Evolutionary conservation across 2,797 vertebrate genomes (phyloP).

Genomic region (Prionace glauca): DNA sequence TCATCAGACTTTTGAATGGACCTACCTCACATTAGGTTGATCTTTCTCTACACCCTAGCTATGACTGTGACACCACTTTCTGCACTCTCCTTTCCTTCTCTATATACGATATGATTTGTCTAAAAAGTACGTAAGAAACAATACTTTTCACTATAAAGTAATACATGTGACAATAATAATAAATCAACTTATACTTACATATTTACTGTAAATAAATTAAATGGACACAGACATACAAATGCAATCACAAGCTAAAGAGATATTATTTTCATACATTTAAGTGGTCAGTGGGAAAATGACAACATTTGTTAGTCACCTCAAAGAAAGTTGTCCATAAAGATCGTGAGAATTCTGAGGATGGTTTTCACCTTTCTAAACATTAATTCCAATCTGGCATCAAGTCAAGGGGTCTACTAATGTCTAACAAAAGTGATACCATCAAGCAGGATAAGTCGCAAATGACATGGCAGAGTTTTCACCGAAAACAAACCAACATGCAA

Average conservation of each 20-base stretch:
- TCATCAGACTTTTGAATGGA: too few species aligned
- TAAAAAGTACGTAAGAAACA: too few species aligned
- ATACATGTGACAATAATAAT: too few species aligned
- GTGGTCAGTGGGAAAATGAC: not conserved
- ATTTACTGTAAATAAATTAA: not conserved
- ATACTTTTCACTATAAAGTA: too few species aligned
- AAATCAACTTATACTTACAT: too few species aligned
- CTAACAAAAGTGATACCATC: not conserved
- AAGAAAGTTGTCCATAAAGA: not conserved
- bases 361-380: not conserved
- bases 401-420: not conserved
- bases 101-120: too few species aligned
- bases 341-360: not conserved
- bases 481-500: not conserved
- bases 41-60: too few species aligned
- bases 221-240: not conserved
- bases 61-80: too few species aligned
- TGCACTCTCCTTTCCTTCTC: too few species aligned
- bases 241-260: not conserved
- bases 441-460: not conserved
- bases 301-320: not conserved
- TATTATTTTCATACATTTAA: not conserved
- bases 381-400: not conserved
- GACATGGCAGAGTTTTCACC: not conserved
- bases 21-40: too few species aligned